These are phyloP conservation scores for Numida meleagris DNA, from an alignment of 2,113 vertebrate genomes.

Conservation along the genomic window DNA sequence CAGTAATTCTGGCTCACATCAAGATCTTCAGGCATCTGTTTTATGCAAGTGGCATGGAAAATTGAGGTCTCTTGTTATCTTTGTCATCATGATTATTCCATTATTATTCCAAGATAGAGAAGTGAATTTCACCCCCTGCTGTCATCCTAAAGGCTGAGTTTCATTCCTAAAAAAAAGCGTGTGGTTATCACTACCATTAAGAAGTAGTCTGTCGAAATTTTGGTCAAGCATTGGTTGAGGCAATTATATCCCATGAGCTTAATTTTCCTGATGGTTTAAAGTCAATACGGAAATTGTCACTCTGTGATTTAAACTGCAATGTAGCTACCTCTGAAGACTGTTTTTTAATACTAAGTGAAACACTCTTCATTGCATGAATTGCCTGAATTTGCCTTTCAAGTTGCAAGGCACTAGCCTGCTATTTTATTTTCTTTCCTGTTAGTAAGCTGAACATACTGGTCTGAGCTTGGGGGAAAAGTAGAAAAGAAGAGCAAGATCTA, in stretches of 20 bases:
- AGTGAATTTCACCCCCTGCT: neutral
- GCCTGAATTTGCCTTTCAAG: neutral
- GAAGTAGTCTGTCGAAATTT: neutral
- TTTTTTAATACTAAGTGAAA: neutral
- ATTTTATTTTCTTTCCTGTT: neutral
- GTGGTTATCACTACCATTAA: rapidly evolving
- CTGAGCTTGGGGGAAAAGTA: neutral
- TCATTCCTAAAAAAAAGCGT: neutral
- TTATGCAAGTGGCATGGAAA: neutral
- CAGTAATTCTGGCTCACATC: neutral
- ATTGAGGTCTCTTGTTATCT: neutral
- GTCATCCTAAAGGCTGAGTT: neutral
- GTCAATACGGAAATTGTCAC: neutral
- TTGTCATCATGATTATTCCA: neutral
- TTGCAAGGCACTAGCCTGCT: neutral
- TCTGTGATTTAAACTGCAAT: neutral
- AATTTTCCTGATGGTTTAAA: neutral
- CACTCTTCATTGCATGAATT: neutral
- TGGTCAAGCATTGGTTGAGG: neutral
- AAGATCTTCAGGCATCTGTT: neutral
- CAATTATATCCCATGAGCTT: neutral
- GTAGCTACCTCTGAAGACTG: neutral
- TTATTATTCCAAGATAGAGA: neutral
- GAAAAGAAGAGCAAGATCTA: neutral
- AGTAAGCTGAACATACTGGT: neutral